Evolutionary conservation across 2,797 vertebrate genomes (phyloP), one percentile per base, ranked within the genome.

Genomic region (Smutsia gigantea): DNA sequence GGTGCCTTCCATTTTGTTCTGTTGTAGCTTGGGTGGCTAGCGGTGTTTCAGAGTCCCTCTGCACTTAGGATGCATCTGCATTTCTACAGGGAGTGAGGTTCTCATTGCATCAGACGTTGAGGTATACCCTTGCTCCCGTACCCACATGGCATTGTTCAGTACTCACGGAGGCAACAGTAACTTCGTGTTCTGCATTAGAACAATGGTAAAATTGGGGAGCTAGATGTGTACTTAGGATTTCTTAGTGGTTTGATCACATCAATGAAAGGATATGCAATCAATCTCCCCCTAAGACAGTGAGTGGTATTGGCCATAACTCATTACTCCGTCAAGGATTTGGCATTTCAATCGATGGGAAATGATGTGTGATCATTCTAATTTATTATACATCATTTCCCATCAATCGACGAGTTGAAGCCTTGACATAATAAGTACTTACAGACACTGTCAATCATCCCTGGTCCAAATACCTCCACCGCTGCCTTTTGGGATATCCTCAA

Each of bases 361-460:
- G 99, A 99, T 99, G 99, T 99, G 98, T 99, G 98, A 99, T 99
- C 98, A 99, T 99, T 99, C 98, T 99, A 99, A 99, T 99, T 99
- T 99, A 99, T 99, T 99, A 99, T 98, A 99, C 98, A 99, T 99
- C 98, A 99, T 99, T 99, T 99, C 98, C 98, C 98, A 99, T 99
- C 99, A 98, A 99, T 99, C 98, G 98, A 98, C 98, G 89, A 98
- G 98, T 98, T 98, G 98, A 98, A 98, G 97, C 98, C 98, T 98
- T 99, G 98, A 99, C 98, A 99, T 98, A 99, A 98, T 98, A 99
- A 99, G 98, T 98, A 98, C 98, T 99, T 99, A 98, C 97, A 99
- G 98, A 98, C 98, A 98, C 96, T 99, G 98, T 98, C 99, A 99
- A 98, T 99, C 99, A 99, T 98, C 98, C 98, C 98, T 98, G 98